Evolutionary conservation across 2,888 invertebrate species (phyloP).

Genomic region (Steinernema carpocapsae): DNA sequence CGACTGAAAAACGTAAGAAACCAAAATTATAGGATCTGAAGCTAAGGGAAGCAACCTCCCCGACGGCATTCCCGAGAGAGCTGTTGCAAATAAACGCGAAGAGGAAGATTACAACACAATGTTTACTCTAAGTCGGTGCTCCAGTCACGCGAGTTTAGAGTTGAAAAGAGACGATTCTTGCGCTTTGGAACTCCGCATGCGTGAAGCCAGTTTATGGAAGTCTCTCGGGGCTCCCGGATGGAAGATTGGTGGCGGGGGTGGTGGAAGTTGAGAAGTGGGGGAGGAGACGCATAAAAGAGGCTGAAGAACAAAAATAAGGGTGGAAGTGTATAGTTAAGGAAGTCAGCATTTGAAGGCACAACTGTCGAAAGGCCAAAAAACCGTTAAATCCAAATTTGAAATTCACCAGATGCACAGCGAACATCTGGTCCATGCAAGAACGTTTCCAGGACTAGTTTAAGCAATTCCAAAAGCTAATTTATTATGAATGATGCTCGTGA

Average conservation of each 20-base stretch:
- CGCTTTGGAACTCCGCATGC: neutral
- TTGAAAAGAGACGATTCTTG: constrained; percentile 2
- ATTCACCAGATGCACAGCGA: neutral
- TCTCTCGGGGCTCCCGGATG: neutral
- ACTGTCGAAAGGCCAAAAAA: too few relatives aligned
- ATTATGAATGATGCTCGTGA: constrained; percentile 27
- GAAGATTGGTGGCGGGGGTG: neutral
- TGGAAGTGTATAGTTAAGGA: too few relatives aligned
- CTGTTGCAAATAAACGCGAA: constrained; percentile 28
- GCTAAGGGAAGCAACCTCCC: neutral
- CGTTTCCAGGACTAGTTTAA: too few relatives aligned
- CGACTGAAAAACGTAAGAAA: neutral
- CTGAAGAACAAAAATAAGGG: too few relatives aligned
- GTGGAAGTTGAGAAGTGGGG: neutral
- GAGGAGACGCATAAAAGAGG: neutral
- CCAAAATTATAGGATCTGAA: too few relatives aligned
- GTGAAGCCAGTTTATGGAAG: neutral
- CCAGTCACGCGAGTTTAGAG: constrained; percentile 5
- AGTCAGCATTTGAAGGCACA: too few relatives aligned
- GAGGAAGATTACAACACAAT: constrained; percentile 24
- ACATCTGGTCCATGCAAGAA: too few relatives aligned
- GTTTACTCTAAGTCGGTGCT: constrained; percentile 22
- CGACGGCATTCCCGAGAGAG: constrained; percentile 13
- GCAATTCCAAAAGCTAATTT: neutral
- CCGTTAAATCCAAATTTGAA: too few relatives aligned